Percentiles rank a stretch among this genome's conserved stretches.
Conservation (phyloP, 2,113 vertebrate species). For the Chroicocephalus ridibundus region DNA sequence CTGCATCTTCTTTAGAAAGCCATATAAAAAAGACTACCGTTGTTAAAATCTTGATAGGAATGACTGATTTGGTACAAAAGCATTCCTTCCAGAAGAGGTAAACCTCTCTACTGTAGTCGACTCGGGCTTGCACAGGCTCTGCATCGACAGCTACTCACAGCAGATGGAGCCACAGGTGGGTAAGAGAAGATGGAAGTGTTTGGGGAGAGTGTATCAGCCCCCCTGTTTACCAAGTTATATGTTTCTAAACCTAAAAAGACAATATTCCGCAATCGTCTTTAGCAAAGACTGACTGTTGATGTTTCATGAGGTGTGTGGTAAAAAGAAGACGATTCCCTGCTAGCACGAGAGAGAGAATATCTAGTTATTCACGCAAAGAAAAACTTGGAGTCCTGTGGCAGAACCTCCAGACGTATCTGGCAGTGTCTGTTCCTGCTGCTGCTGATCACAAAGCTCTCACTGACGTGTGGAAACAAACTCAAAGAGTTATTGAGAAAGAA, state of each 20-base stretch:
- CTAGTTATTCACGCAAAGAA: not conserved
- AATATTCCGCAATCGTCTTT: not conserved
- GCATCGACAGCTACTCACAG: not conserved
- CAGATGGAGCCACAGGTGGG: not conserved
- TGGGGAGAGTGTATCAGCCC: not conserved
- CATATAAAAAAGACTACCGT: not conserved
- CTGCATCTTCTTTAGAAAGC: not conserved
- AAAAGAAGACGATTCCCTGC: not conserved
- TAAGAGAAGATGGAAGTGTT: not conserved
- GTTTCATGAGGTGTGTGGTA: rapidly evolving
- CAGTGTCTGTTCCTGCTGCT: not conserved
- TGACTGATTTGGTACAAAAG: not conserved
- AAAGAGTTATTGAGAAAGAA: not conserved
- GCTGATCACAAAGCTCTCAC: not conserved
- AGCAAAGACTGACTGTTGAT: not conserved
- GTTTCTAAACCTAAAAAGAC: not conserved
- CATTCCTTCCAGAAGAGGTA: not conserved
- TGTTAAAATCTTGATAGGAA: not conserved
- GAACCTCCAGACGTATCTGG: not conserved
- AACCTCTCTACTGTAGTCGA: not conserved
- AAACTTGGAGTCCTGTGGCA: not conserved
- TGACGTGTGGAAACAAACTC: not conserved
- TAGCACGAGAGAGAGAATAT: not conserved
- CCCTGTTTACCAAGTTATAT: not conserved
- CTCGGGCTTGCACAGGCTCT: not conserved